Percentiles rank a stretch among this genome's conserved stretches.
Conservation (phyloP, 2,888 invertebrate species). For the Tiphia femorata region DNA sequence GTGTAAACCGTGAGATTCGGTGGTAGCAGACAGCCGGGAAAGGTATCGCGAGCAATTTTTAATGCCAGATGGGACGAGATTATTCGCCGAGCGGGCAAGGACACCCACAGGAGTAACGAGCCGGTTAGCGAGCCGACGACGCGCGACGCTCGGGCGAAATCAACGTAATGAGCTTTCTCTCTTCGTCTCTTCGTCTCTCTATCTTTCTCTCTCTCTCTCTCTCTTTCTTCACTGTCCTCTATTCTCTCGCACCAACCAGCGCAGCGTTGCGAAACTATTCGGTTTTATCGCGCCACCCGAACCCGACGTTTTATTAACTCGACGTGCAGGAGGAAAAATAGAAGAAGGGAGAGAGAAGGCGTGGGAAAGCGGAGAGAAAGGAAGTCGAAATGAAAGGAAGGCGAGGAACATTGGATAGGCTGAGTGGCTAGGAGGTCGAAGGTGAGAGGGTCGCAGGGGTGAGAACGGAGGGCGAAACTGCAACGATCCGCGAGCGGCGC, state of each 20-base stretch:
- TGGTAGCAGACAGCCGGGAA: no score
- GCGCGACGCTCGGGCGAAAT: not conserved
- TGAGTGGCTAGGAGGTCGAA: slow-evolving; percentile 2
- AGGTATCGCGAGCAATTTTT: no score
- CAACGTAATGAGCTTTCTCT: slow-evolving; percentile 1
- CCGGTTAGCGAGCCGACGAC: no score
- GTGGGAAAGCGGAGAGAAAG: slow-evolving; percentile 1
- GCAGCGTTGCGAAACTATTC: not conserved
- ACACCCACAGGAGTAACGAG: no score
- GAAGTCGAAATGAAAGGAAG: not conserved
- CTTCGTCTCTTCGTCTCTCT: not conserved
- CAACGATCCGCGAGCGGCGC: slow-evolving; percentile 13
- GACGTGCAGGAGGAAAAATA: not conserved
- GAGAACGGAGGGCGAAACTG: slow-evolving; percentile 10
- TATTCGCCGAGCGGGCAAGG: no score
- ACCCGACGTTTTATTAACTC: not conserved
- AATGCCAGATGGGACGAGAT: no score
- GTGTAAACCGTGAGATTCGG: no score
- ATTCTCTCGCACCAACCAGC: not conserved
- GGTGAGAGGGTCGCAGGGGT: not conserved
- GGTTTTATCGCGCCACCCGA: not conserved
- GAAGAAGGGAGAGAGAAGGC: not conserved
- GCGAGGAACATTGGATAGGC: not conserved
- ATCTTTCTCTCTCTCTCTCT: slow-evolving; percentile 6
- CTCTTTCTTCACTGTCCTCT: not conserved